Evolutionary conservation across 37 sponge, comb jelly and placozoan species (phyloP).

Genomic region (Theonella swinhoei): DNA sequence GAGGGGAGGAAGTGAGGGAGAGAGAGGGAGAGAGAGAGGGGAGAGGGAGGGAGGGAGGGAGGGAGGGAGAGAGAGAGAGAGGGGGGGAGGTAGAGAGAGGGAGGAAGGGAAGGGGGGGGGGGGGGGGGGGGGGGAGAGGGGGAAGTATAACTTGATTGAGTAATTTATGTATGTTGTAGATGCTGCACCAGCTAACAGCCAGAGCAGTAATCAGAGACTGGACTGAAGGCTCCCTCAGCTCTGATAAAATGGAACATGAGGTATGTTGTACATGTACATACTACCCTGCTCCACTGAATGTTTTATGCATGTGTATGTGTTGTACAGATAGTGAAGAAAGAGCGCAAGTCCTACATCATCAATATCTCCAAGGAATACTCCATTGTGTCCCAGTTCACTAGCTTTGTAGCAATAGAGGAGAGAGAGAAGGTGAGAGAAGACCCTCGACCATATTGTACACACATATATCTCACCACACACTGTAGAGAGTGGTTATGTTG

Average conservation of each 20-base stretch:
- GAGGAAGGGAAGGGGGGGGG: not conserved
- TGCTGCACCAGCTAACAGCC: constrained; percentile 94
- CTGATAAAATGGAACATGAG: constrained; percentile 88
- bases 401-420: constrained; percentile 98
- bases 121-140: not conserved
- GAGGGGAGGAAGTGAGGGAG: too few species aligned
- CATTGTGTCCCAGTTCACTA: constrained; percentile 97
- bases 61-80: not conserved
- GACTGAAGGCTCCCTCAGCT: constrained; percentile 83
- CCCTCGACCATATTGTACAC: too few species aligned
- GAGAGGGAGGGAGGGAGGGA: not conserved
- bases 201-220: constrained; percentile 95
- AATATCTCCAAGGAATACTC: constrained; percentile 90
- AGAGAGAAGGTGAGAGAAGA: constrained; percentile 83
- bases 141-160: too few species aligned
- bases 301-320: constrained; percentile 1
- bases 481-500: not conserved
- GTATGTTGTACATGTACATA: constrained; percentile 32
- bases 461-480: too few species aligned
- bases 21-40: too few species aligned
- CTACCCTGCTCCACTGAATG: not conserved
- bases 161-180: constrained; percentile 38
- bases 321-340: constrained; percentile 76
- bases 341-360: constrained; percentile 85
- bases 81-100: too few species aligned